Base-by-base conservation (phyloP, 2,113 vertebrate genomes). In the Ictalurus punctatus region DNA sequence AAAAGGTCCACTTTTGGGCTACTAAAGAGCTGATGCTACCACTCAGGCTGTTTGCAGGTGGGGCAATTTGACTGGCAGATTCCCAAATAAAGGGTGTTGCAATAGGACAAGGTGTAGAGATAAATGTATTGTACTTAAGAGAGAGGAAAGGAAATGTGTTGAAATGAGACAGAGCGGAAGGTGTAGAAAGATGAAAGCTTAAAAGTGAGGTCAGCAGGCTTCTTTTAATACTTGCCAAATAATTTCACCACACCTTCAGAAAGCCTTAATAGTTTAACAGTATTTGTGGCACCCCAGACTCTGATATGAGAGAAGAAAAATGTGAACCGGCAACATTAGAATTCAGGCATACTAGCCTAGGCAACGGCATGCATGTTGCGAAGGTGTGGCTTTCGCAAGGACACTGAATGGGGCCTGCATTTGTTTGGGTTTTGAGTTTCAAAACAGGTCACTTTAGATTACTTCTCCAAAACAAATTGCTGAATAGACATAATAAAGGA, bases 361-460 rank as follows among this genome's bases (percentile, higher is more conserved):
- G 54, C n/a, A 58, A 58, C n/a, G 17, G 79, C 79, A 59, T 56
- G 52, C n/a, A 23, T 34, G 21, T 59, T 37, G 78, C 3, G 16
- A 52, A 81, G 78, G 52, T 56, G 78, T 80, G 78, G 52, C 78
- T 17, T 58, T 30, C 7, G 25, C 52, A 0, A 19, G 78, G 52
- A 10, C 76, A 52, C 12, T 7, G 23, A 23, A 48, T 0, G 13
- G 10, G 44, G 25, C 16, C 52, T 81, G 56, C n/a, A 82, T 82
- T 59, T 82, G 80, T 59, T 82, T 37, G 80, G 80, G 19, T 34
- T 82, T 82, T 82, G 56, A 23, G 78, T 81, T 81, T 58, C 78
- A 81, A 81, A 81, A 58, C 78, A 56, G 78, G 78, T 58, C 78
- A 81, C 16, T 56, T 58, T 2, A 56, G 78, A 52, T 58, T 40